Conservation (phyloP, 35 echinoderm and acorn worm species). For the Hemicentrotus pulcherrimus region DNA sequence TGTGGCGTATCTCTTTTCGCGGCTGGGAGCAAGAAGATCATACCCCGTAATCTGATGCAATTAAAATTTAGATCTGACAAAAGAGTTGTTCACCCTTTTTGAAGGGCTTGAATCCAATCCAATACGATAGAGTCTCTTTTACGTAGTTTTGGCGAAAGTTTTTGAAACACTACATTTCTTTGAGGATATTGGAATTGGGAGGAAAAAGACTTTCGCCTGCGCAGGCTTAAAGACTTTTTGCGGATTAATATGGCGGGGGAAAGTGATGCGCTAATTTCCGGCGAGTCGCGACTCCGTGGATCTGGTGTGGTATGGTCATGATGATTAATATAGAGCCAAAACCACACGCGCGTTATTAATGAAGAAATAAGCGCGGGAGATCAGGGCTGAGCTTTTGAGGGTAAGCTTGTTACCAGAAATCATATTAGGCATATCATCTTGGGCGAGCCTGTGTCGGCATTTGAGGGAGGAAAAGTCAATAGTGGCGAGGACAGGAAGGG, state of each 20-base stretch:
- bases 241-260: slow-evolving; percentile 16
- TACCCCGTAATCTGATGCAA: slow-evolving; percentile 33
- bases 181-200: background rate
- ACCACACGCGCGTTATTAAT: slow-evolving; percentile 51
- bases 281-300: slow-evolving; percentile 1
- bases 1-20: slow-evolving; percentile 15
- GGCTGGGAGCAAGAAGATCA: background rate
- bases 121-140: background rate
- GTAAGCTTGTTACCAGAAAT: slow-evolving; percentile 39
- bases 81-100: background rate
- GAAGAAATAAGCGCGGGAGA: slow-evolving; percentile 25
- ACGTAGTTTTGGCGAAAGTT: background rate
- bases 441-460: slow-evolving; percentile 17
- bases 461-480: slow-evolving; percentile 28
- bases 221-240: background rate
- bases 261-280: slow-evolving; percentile 37
- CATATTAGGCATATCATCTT: slow-evolving; percentile 39
- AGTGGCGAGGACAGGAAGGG: background rate
- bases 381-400: background rate
- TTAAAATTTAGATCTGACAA: background rate
- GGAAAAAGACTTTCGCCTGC: background rate
- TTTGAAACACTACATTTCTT: background rate
- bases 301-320: slow-evolving; percentile 24
- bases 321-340: slow-evolving; percentile 25
- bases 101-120: background rate